These are phyloP conservation scores for Cyanocitta stelleri DNA, from an alignment of 2,113 vertebrate genomes.

Conservation along the genomic window DNA sequence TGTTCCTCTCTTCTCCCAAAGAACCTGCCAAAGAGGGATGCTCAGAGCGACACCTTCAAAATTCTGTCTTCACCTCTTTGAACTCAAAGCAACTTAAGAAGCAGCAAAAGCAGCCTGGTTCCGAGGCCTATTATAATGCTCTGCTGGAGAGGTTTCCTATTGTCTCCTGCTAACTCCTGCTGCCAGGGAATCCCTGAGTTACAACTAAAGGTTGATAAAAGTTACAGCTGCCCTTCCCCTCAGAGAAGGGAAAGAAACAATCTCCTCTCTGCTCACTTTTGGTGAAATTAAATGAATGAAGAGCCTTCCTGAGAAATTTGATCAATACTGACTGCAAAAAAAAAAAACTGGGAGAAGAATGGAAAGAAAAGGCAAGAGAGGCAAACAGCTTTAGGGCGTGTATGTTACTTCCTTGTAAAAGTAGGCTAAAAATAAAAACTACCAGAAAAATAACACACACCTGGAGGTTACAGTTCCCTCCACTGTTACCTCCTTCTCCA, in stretches of 20 bases:
- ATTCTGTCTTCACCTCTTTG: neutral
- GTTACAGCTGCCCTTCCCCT: neutral
- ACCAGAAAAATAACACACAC: neutral
- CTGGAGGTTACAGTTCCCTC: neutral
- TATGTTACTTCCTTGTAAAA: neutral
- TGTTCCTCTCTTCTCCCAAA: neutral
- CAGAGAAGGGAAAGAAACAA: neutral
- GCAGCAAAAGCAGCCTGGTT: neutral
- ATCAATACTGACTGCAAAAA: neutral
- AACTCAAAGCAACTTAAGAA: neutral
- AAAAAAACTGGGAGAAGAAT: neutral
- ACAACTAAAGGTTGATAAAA: neutral
- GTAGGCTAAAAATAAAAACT: neutral
- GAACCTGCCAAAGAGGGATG: neutral
- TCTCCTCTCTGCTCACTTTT: neutral
- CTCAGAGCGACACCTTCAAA: fast-evolving
- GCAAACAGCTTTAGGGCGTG: fast-evolving
- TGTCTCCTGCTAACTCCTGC: neutral
- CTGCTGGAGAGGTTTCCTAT: no score
- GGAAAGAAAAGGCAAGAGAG: neutral
- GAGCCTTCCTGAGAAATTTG: neutral
- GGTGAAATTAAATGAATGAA: neutral
- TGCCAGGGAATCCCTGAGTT: neutral
- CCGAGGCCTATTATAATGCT: fast-evolving
- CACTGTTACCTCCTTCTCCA: neutral